Evolutionary conservation across 92 coral and sea anemone genomes (phyloP).

Genomic region (Parazoanthus swiftii): DNA sequence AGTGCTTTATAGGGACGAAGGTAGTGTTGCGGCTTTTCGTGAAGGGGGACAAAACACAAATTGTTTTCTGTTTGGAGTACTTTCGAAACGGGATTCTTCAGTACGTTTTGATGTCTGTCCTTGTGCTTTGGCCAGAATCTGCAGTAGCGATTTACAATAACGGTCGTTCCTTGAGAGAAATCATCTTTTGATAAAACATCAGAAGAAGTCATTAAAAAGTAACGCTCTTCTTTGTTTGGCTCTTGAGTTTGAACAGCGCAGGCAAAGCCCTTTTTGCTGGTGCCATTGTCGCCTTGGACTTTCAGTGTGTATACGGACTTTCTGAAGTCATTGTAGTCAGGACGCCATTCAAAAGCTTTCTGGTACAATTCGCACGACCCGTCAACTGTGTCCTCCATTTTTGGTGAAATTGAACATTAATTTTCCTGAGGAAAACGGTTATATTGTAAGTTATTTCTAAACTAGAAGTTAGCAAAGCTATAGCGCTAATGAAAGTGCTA

Average conservation of each 20-base stretch:
- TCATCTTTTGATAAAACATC: neutral
- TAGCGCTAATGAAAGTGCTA: no score
- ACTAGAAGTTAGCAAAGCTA: no score
- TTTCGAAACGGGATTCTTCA: neutral
- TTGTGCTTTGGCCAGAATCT: neutral
- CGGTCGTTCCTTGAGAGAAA: neutral
- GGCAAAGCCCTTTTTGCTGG: neutral
- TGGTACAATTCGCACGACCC: neutral
- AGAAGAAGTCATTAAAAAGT: neutral
- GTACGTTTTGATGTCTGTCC: neutral
- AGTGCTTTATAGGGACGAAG: neutral
- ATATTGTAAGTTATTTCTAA: no score
- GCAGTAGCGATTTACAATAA: slow-evolving; percentile 15
- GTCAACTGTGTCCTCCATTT: neutral
- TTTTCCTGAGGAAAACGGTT: neutral
- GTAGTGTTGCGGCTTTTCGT: neutral
- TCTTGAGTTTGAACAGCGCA: neutral
- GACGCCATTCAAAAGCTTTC: neutral
- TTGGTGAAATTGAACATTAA: neutral
- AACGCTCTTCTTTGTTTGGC: neutral
- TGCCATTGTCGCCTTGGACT: neutral
- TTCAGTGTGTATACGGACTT: neutral
- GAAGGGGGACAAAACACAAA: slow-evolving; percentile 6
- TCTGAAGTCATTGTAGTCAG: neutral
- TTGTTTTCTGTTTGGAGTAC: neutral